Evolutionary conservation across 2,113 vertebrate genomes (phyloP), one percentile per base, ranked within the genome.

Genomic region (Gracilinanus agilis): DNA sequence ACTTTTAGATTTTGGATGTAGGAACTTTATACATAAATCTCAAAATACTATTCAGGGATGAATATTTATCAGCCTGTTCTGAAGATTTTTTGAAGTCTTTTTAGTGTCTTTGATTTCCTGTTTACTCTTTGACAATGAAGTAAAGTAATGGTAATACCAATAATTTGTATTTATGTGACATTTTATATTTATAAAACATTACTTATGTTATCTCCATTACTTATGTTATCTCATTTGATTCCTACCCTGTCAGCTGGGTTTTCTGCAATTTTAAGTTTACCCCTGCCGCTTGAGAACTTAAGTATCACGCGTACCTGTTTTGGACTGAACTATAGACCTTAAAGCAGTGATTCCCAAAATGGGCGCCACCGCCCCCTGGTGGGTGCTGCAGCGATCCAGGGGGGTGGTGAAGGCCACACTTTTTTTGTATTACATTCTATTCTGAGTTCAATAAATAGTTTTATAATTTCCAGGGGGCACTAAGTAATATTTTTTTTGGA

Each of bases 1-100:
- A 83, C 54, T 95, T 93, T 96, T 95, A 88, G 44, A 95, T 55
- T 96, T 92, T 90, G 90, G 25, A 24, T 83, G 55, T 3, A 96
- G 25, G 93, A 95, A 94, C n/a, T 94, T 53, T 5, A 49, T 55
- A 27, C 27, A 90, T 93, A 56, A 90, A 40, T 95, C 83, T 54
- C 89, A 90, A 88, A 91, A 95, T 24, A 91, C n/a, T 92, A 92
- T 44, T 94, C 9, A 96, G 93, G 29, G 11, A 96, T 44, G 90
- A 92, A 96, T 92, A 24, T 24, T 92, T 92, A 89, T 89, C 24
- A 91, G 44, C 91, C 12, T 75, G 44, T 3, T 49, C 94, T 2
- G 88, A 40, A 89, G 34, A 92, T 54, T 91, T 91, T 6, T 92
- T 10, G 91, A 2, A 55, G 27, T 67, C 58, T 67, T 13, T 56